Percentiles rank a stretch among this genome's conserved stretches.
Evolutionary conservation across 2,797 vertebrate genomes (phyloP).

Genomic region (Echiichthys vipera): DNA sequence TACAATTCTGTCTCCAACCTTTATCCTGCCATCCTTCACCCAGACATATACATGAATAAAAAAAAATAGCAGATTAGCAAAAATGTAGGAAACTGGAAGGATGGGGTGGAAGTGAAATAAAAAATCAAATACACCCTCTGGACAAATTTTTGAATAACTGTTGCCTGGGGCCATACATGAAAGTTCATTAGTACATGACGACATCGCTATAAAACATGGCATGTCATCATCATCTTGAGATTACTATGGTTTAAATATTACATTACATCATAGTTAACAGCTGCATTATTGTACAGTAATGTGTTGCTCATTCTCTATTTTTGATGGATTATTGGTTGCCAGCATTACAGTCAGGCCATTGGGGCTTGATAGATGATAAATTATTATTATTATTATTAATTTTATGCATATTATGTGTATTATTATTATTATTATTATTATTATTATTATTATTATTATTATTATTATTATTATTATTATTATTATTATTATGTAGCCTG

Average conservation of each 20-base stretch:
- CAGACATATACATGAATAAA: constrained; percentile 24
- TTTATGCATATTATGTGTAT: too few relatives aligned
- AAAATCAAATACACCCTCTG: constrained; percentile 59
- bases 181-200: constrained; percentile 44
- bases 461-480: too few relatives aligned
- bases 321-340: constrained; percentile 7
- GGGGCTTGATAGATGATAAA: not conserved
- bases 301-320: not conserved
- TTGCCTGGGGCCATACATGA: constrained; percentile 49
- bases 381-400: too few relatives aligned
- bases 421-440: too few relatives aligned
- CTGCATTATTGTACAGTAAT: not conserved
- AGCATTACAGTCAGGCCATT: not conserved
- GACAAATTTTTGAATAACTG: constrained; percentile 55
- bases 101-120: constrained; percentile 26
- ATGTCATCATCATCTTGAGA: constrained; percentile 10
- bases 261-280: not conserved
- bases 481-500: not conserved
- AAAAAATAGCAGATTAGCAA: constrained; percentile 25
- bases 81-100: constrained; percentile 15
- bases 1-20: constrained; percentile 86
- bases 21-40: constrained; percentile 87
- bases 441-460: too few relatives aligned
- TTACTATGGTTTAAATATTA: constrained; percentile 20
- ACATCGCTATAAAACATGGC: constrained; percentile 28